A percentile compares a stretch with the other conserved stretches of the same genome.
phyloP scores from a whole-genome alignment of 2,113 vertebrate species.

The Antennarius striatus region DNA sequence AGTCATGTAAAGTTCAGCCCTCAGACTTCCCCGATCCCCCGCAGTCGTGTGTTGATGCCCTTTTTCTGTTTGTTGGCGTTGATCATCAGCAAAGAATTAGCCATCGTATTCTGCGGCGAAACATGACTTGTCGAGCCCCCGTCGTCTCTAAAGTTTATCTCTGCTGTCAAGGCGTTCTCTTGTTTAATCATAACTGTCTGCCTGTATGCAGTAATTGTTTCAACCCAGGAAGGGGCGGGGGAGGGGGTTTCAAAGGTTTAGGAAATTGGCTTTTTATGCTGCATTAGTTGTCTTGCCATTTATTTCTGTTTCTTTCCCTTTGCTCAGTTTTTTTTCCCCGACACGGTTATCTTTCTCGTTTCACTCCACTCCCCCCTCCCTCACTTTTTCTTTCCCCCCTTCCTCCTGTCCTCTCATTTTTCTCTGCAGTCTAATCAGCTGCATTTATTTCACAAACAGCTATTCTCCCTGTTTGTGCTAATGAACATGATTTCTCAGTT shows the following conservation, averaged over 20 bases:
- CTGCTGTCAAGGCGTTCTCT: slow-evolving; percentile 53
- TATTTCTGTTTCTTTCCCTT: slow-evolving; percentile 36
- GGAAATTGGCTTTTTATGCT: slow-evolving; percentile 71
- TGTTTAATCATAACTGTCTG: slow-evolving; percentile 66
- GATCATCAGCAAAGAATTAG: slow-evolving; percentile 50
- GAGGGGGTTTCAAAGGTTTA: slow-evolving; percentile 55
- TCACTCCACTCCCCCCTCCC: neutral
- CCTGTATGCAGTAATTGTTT: slow-evolving; percentile 63
- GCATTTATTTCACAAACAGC: slow-evolving; percentile 54
- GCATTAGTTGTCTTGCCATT: slow-evolving; percentile 62
- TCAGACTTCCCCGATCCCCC: neutral
- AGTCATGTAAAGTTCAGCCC: slow-evolving; percentile 55
- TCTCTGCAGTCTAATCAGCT: slow-evolving; percentile 49
- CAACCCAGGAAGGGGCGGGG: slow-evolving; percentile 39
- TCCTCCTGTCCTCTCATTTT: slow-evolving; percentile 23
- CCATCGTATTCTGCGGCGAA: slow-evolving; percentile 40
- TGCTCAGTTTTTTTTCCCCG: slow-evolving; percentile 27
- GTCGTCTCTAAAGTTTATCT: slow-evolving; percentile 65
- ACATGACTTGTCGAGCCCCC: slow-evolving; percentile 36
- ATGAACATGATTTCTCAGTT: slow-evolving; percentile 48
- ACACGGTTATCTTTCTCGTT: slow-evolving; percentile 29
- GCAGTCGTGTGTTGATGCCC: neutral
- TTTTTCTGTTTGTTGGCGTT: slow-evolving; percentile 11
- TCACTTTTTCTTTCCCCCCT: slow-evolving; percentile 14
- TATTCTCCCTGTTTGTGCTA: slow-evolving; percentile 43